Conservation (phyloP, 2,888 invertebrate genomes). For the Merodon equestris region DNA sequence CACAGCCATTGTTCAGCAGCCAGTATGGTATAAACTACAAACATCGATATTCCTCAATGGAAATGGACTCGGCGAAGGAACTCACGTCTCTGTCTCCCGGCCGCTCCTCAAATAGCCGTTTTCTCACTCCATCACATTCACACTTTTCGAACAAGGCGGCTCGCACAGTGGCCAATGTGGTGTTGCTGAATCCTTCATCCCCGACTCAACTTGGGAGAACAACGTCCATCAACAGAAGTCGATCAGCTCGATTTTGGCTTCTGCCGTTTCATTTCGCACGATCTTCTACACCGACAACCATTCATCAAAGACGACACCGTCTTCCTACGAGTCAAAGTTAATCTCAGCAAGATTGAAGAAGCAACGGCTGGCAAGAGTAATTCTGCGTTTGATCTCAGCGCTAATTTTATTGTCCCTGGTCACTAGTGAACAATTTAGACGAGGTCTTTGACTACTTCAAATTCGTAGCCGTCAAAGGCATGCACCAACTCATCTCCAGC, state of each 20-base stretch:
- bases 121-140: constrained; percentile 95
- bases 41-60: constrained; percentile 96
- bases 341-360: constrained; percentile 96
- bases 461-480: too few species aligned
- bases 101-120: constrained; percentile 96
- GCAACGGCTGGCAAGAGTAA: too few species aligned
- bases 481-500: too few species aligned
- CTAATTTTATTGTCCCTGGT: too few species aligned
- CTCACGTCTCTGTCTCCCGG: constrained; percentile 96
- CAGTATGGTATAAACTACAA: constrained; percentile 82
- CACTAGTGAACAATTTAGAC: too few species aligned
- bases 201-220: constrained; percentile 98
- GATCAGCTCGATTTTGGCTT: constrained; percentile 97
- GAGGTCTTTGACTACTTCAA: too few species aligned
- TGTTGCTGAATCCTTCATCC: constrained; percentile 90
- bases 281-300: constrained; percentile 92
- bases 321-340: constrained; percentile 95
- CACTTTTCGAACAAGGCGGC: constrained; percentile 92
- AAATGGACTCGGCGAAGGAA: constrained; percentile 95
- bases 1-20: constrained; percentile 93
- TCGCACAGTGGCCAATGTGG: constrained; percentile 77
- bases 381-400: constrained; percentile 85
- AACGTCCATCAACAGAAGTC: constrained; percentile 92
- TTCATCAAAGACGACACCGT: constrained; percentile 95
- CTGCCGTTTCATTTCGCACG: constrained; percentile 95